Percentiles rank a stretch among this genome's conserved stretches.
Conservation (phyloP, 2,888 invertebrate genomes). For the Cetonia aurata region DNA sequence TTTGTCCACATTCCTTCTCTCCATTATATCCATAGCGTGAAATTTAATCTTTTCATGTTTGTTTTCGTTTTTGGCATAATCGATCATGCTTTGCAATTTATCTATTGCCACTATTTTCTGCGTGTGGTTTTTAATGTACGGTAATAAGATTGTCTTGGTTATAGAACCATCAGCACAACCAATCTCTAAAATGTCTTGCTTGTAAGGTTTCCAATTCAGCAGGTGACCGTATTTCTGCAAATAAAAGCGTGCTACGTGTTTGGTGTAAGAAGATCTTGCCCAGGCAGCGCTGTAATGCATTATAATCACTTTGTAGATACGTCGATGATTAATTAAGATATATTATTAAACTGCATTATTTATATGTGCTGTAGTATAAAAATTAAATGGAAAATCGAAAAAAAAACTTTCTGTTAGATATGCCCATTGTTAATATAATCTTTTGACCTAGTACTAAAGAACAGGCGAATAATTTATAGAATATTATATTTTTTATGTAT, state of each 20-base stretch:
- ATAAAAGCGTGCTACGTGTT: background rate
- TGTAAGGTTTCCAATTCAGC: slow-evolving; percentile 5
- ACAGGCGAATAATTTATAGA: too few relatives aligned
- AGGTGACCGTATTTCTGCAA: background rate
- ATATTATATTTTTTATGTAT: too few relatives aligned
- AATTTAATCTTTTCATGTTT: background rate
- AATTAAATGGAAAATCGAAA: too few relatives aligned
- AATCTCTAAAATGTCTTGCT: slow-evolving; percentile 10
- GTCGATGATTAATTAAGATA: too few relatives aligned
- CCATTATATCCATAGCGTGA: slow-evolving; percentile 14
- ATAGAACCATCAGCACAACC: slow-evolving; percentile 18
- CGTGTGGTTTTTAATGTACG: background rate
- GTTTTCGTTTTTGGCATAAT: background rate
- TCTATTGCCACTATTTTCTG: background rate
- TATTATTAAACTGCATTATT: too few relatives aligned
- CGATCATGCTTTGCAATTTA: slow-evolving; percentile 1
- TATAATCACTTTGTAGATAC: background rate
- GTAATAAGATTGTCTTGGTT: slow-evolving; percentile 16
- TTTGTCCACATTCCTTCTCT: background rate
- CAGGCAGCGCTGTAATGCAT: background rate
- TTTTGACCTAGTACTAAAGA: too few relatives aligned
- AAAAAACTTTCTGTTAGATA: too few relatives aligned
- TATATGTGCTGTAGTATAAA: too few relatives aligned
- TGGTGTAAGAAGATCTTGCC: background rate
- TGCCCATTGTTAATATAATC: too few relatives aligned